These are phyloP conservation scores for Sitobion miscanthi DNA, from an alignment of 1,140 invertebrate genomes.

Conservation along the genomic window DNA sequence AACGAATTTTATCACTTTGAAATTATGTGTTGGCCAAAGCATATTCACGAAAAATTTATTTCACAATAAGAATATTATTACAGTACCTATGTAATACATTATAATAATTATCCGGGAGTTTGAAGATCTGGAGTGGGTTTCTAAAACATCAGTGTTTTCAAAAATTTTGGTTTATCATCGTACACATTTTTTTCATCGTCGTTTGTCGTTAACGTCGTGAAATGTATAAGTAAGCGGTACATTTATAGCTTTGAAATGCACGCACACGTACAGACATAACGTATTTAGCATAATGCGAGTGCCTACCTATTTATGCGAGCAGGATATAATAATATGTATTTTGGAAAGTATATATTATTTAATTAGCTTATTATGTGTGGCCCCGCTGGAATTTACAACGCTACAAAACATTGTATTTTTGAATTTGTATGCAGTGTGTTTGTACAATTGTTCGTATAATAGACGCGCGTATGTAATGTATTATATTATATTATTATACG, in stretches of 20 bases:
- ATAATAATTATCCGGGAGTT: neutral
- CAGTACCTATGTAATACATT: neutral
- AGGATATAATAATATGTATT: neutral
- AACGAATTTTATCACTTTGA: neutral
- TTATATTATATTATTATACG: neutral
- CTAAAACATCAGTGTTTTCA: neutral
- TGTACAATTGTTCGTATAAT: neutral
- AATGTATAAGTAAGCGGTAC: neutral
- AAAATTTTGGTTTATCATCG: neutral
- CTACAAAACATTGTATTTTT: neutral
- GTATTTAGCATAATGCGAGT: neutral
- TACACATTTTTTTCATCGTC: neutral
- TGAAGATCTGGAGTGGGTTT: rapidly evolving
- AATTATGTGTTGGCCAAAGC: neutral
- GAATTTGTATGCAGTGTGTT: constrained; percentile 12
- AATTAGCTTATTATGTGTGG: constrained; percentile 32
- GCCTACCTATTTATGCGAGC: neutral
- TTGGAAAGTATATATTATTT: constrained; percentile 23
- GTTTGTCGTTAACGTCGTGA: neutral
- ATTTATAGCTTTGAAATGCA: neutral
- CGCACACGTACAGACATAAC: constrained; percentile 12
- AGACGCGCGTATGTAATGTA: neutral
- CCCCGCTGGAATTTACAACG: constrained; percentile 17
- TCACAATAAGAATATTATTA: neutral
- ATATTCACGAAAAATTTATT: neutral